Conservation (phyloP, 2,113 vertebrate species). For the Lepidiolamprologus cunningtoni region DNA sequence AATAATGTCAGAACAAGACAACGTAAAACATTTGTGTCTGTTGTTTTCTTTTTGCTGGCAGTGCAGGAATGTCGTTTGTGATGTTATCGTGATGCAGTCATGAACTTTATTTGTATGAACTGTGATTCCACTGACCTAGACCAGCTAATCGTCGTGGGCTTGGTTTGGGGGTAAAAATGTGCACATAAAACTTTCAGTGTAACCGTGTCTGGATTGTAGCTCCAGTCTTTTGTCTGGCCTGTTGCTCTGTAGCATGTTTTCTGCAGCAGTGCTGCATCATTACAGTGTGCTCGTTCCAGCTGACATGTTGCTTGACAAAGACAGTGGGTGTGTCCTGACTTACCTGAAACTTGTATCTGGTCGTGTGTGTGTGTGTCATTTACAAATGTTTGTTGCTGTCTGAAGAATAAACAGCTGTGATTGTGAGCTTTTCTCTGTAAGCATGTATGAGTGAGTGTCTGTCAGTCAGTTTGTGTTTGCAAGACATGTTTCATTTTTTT, state of each 20-base stretch:
- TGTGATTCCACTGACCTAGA: background rate
- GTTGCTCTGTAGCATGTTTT: background rate
- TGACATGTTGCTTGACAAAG: background rate
- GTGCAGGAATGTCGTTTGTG: background rate
- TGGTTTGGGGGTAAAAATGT: background rate
- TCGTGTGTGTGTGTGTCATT: background rate
- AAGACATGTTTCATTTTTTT: conserved; percentile 12
- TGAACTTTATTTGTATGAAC: background rate
- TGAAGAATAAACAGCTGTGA: background rate
- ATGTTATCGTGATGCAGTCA: background rate
- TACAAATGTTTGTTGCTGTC: background rate
- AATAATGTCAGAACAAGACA: background rate
- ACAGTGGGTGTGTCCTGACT: conserved; percentile 8
- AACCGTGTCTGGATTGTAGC: background rate
- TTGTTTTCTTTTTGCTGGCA: background rate
- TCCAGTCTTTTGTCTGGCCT: background rate
- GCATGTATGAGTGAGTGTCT: background rate
- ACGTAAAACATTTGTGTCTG: background rate
- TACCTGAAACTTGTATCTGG: background rate
- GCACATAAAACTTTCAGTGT: background rate
- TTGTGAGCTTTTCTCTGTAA: background rate
- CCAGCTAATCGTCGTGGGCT: background rate
- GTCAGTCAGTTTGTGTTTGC: background rate
- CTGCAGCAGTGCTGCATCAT: background rate
- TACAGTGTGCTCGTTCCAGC: background rate